Evolutionary conservation across 1,140 invertebrate genomes (phyloP).

Genomic region (Sinonovacula constricta): DNA sequence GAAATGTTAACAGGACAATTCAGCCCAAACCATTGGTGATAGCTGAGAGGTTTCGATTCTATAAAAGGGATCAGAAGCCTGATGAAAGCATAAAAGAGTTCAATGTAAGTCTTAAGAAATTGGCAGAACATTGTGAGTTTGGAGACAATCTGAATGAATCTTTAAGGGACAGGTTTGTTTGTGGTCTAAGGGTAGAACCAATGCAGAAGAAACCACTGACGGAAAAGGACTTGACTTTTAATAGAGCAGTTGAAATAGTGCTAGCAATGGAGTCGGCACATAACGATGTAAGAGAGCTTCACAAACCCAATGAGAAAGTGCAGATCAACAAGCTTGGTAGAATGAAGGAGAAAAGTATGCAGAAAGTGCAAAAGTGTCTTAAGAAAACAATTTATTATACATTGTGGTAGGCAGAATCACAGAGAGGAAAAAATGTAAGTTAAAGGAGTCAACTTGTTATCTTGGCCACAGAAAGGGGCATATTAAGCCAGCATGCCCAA

Average conservation of each 20-base stretch:
- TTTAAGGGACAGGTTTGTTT: slow-evolving; percentile 52
- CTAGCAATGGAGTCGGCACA: slow-evolving; percentile 38
- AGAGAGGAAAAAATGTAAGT: not conserved
- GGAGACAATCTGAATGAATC: slow-evolving; percentile 32
- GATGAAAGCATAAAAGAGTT: slow-evolving; percentile 38
- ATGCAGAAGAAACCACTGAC: slow-evolving; percentile 50
- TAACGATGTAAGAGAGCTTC: slow-evolving; percentile 42
- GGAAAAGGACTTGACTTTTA: slow-evolving; percentile 29
- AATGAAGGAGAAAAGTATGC: not conserved
- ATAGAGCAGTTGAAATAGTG: slow-evolving; percentile 36
- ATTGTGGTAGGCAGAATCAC: slow-evolving; percentile 2
- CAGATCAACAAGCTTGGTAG: not conserved
- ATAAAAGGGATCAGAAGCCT: slow-evolving; percentile 38
- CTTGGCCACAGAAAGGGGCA: not conserved
- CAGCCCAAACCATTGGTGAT: slow-evolving; percentile 43
- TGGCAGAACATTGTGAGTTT: slow-evolving; percentile 54
- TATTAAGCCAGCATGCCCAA: no score
- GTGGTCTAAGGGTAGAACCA: slow-evolving; percentile 36
- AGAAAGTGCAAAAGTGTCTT: not conserved
- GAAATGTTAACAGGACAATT: slow-evolving; percentile 23
- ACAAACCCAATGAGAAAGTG: not conserved
- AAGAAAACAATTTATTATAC: not conserved
- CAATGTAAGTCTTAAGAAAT: slow-evolving; percentile 24
- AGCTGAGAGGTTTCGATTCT: slow-evolving; percentile 48
- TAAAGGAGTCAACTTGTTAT: not conserved